Evolutionary conservation across 2,113 vertebrate genomes (phyloP), one percentile per base, ranked within the genome.

Genomic region (Guaruba guarouba): DNA sequence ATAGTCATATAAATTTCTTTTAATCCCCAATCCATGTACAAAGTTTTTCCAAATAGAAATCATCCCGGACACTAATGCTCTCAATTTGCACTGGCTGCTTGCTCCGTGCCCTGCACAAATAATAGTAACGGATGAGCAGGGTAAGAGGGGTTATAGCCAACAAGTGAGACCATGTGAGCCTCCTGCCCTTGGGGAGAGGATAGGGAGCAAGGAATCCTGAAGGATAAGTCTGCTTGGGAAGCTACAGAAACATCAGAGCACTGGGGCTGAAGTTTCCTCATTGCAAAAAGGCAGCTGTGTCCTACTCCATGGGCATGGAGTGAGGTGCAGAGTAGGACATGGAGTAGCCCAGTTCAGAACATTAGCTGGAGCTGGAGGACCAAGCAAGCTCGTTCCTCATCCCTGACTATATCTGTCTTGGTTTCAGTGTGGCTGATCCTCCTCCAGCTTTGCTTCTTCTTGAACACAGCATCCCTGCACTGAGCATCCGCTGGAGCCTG

Each of bases 361-460:
- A 10, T 14, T 39, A 75, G 43, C 25, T 44, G 44, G 33, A 74
- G 11, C 2, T 4, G 3, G 39, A 37, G 31, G 33, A 27, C 64
- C 29, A 74, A n/a, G 27, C 10, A 43, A 70, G n/a, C 8, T 29
- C 24, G 0, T 67, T 61, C 39, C 35, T 73, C 27, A n/a, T 12
- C 35, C 13, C 59, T 73, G 35, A 3, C 27, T 19, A 1, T 9
- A 27, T 67, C 19, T 63, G 7, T 31, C 76, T 63, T 48, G 37
- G 1, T 43, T 59, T 83, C 5, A 0, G 8, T 0, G 0, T 14
- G 39, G 20, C 10, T 71, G n/a, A 49, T 49, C 22, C 25, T 82
- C 7, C 59, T 69, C 73, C 64, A 52, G 59, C 14, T 77, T 55
- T 86, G 13, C 29, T 68, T 2, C 71, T 75, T 9, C 63, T 31